phyloP scores from a whole-genome alignment of 2,797 vertebrate species.

The Huso huso region DNA sequence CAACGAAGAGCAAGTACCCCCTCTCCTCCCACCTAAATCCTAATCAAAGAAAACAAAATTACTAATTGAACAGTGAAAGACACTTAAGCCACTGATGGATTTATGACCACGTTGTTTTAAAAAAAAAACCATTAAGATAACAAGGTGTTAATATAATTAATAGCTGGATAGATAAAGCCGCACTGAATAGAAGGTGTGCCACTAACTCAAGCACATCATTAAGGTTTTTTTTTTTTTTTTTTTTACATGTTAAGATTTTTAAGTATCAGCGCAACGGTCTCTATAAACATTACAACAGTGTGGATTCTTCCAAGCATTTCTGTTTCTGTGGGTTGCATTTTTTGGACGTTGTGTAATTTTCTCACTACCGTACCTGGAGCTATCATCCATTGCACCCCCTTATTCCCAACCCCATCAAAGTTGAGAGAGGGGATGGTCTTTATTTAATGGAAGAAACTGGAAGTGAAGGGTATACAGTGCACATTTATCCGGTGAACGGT shows the following conservation, averaged over 20 bases:
- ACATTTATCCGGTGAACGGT: background rate
- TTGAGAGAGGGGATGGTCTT: conserved; percentile 14
- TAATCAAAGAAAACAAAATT: conserved; percentile 31
- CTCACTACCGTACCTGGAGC: conserved; percentile 29
- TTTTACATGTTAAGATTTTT: background rate
- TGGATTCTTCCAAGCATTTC: background rate
- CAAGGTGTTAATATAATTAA: conserved; percentile 51
- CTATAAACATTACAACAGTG: background rate
- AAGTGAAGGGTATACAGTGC: background rate
- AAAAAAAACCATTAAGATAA: conserved; percentile 57
- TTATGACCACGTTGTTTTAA: conserved; percentile 30
- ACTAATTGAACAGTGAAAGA: conserved; percentile 42
- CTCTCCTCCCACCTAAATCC: conserved; percentile 6
- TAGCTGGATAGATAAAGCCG: conserved; percentile 46
- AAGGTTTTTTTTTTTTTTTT: background rate
- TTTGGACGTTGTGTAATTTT: conserved; percentile 26
- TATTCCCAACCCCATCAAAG: background rate
- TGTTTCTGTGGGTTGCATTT: conserved; percentile 20
- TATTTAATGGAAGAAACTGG: conserved; percentile 15
- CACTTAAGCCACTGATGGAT: conserved; percentile 41
- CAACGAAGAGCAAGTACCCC: background rate
- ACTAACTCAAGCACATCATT: conserved; percentile 31
- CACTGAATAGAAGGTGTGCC: conserved; percentile 45
- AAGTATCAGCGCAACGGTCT: conserved; percentile 1
- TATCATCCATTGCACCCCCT: conserved; percentile 17